A percentile compares a stretch with the other conserved stretches of the same genome.
These are phyloP conservation scores for Pipa parva DNA, from an alignment of 2,113 vertebrate genomes.

Conservation along the genomic window DNA sequence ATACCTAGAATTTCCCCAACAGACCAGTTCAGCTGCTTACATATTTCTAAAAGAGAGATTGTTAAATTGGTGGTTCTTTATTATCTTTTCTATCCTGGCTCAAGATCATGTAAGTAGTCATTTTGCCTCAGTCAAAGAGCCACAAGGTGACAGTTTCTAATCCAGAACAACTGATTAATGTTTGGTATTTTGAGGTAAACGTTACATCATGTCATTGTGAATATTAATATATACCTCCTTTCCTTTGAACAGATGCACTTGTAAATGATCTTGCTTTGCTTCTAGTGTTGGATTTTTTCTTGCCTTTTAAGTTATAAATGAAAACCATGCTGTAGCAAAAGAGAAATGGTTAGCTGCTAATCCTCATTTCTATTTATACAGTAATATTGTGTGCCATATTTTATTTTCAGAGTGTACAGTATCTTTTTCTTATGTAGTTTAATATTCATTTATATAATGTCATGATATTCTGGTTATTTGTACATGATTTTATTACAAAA, in stretches of 20 bases:
- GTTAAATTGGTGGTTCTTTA: not conserved
- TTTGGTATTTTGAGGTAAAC: not conserved
- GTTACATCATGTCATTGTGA: not conserved
- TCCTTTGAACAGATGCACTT: not conserved
- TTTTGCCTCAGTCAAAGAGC: not conserved
- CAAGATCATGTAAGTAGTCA: not conserved
- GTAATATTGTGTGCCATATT: not conserved
- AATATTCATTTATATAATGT: not conserved
- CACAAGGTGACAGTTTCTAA: not conserved
- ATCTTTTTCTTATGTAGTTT: not conserved
- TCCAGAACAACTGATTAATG: not conserved
- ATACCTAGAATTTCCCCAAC: not conserved
- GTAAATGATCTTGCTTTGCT: not conserved
- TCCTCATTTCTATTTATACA: not conserved
- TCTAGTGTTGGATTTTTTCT: not conserved
- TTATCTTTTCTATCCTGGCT: no score
- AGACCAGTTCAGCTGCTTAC: not conserved
- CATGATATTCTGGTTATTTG: no score
- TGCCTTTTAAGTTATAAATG: no score
- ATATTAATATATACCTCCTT: not conserved
- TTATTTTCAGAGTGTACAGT: constrained; percentile 1
- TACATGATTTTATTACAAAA: no score
- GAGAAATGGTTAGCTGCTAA: not conserved
- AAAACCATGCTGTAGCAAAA: not conserved
- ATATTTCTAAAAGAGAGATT: not conserved